Base-by-base conservation (phyloP, 1,140 invertebrate species). In the Drosophila chauvacae region DNA sequence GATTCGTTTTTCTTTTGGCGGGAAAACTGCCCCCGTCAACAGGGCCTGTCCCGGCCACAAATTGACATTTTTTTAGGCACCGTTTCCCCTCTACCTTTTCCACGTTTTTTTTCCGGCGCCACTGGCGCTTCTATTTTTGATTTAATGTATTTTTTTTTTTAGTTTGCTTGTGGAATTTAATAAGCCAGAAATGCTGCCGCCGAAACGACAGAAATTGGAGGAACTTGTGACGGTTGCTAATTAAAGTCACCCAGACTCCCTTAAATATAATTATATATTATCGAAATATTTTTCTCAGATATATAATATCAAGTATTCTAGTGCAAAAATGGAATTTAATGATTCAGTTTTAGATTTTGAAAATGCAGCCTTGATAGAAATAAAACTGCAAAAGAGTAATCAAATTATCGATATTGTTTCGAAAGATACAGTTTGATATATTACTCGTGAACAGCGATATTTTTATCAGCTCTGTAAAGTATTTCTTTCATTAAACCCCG, bases 131-230 rank as follows among this genome's bases (percentile, higher is more conserved):
- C 56, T 58, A 23, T 77, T 68, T 44, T 76, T 4, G 20, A 35
- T 16, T 26, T 53, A 33, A 48, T 42, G 11, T n/a, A 4, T 28
- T 7, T 48, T 73, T 72, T 63, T 76, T 64, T 76, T 66, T 63
- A 44, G 50, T 58, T 70, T 55, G 55, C 65, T 51, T 70, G 18
- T 59, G 83, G 83, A 86, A 86, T 86, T 86, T 86, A 86, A 86
- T 88, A 87, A 88, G 84, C 71, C 83, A 64, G 62, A 77, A 87
- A 82, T 72, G 60, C 73, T 48, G 30, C 37, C 20, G 48, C 51
- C 28, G 37, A 41, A 7, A 7, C 41, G 30, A 68, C 65, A 64
- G 58, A 53, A 63, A 60, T 65, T 81, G 48, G 39, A 82, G 69
- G 64, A 78, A 57, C 37, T 28, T 13, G 63, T 53, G 44, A 66